phyloP scores from a whole-genome alignment of 2,888 invertebrate genomes.

The Lydus trimaculatus region DNA sequence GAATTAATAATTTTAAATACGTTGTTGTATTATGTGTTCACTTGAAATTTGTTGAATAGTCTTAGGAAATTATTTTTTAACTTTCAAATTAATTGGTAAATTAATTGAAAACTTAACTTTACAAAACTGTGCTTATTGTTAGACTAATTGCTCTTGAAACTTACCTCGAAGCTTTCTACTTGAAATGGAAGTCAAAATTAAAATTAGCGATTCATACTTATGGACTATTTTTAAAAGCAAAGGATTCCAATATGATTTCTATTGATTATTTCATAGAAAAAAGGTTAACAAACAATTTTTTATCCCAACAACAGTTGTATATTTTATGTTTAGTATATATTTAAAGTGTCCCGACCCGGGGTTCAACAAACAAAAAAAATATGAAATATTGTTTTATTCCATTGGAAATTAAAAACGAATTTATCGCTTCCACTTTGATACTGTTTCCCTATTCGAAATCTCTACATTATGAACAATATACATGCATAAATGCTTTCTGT shows the following conservation, averaged over 20 bases:
- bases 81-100: background rate
- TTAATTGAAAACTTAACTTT: no score
- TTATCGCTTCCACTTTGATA: background rate
- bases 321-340: background rate
- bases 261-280: no score
- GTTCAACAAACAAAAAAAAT: background rate
- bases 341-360: background rate
- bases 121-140: background rate
- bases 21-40: no score
- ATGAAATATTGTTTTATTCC: background rate
- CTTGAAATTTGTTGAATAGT: no score
- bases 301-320: background rate
- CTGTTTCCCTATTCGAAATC: background rate
- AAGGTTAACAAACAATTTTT: no score
- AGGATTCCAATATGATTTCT: no score
- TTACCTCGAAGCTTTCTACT: background rate
- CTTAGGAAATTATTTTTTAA: no score
- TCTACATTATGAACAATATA: background rate
- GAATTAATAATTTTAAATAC: no score
- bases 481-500: background rate
- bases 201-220: no score
- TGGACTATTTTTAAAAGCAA: no score
- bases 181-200: background rate
- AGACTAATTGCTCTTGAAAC: background rate
- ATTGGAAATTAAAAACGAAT: constrained; percentile 1